Percentiles rank a stretch among this genome's conserved stretches.
phyloP scores from a whole-genome alignment of 2,113 vertebrate genomes.

The Raja brachyura region DNA sequence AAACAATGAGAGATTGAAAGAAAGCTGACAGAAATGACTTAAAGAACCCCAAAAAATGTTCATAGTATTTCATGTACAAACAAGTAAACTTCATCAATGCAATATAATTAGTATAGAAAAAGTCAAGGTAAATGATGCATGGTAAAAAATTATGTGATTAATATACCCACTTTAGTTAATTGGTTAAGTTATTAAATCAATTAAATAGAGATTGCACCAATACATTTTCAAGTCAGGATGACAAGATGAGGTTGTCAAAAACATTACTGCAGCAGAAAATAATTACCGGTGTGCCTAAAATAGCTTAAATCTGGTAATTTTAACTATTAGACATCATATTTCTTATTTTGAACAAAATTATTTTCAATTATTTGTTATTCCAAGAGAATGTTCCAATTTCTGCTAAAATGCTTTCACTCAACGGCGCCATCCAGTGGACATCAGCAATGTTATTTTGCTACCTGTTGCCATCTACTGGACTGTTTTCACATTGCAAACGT shows the following conservation, averaged over 20 bases:
- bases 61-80: neutral
- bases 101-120: neutral
- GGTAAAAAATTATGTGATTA: neutral
- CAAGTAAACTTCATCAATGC: neutral
- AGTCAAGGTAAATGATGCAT: neutral
- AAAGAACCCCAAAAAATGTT: neutral
- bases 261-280: neutral
- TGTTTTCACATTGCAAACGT: neutral
- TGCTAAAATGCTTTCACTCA: neutral
- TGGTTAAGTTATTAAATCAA: neutral
- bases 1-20: neutral
- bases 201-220: neutral
- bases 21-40: neutral
- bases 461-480: constrained; percentile 20
- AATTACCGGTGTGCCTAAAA: neutral
- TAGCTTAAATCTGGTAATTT: neutral
- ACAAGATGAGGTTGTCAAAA: neutral
- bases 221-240: neutral
- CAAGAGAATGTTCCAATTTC: neutral
- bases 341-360: neutral
- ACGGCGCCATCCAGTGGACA: constrained; percentile 24
- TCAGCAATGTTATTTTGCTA: neutral
- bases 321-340: neutral
- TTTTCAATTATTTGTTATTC: neutral
- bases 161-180: neutral